Base-by-base conservation (phyloP, 2,797 vertebrate genomes). In the Tarsius wallacei region DNA sequence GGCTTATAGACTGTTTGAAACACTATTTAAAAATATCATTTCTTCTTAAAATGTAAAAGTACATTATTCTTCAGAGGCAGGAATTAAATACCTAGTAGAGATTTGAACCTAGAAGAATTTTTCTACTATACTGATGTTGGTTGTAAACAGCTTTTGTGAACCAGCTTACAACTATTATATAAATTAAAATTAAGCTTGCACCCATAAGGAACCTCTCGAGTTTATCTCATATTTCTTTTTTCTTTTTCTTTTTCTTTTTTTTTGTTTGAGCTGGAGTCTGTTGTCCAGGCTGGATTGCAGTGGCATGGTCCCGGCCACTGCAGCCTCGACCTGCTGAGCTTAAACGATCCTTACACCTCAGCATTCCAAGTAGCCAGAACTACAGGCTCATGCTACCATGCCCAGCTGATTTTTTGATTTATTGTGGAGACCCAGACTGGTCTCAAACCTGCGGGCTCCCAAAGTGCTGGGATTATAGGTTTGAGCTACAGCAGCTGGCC, bases 191-290 rank as follows among this genome's bases (percentile, higher is more conserved):
- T 94, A 77, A 86, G 64, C 63, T 73, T 93, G 13, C 4, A 33
- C 13, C 12, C 53, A 51, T 13, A 68, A 59, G 83, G 1, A 88
- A 91, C 33, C 0, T 83, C 59, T 68, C 89, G 61, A 95, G 17
- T 94, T 94, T 96, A 94, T 85, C 97, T 92, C 33, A 24, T 68
- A 88, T 22, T 93, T 57, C 57, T 55, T 33, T 42, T 6, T 42
- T 42, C 7, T 42, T 42, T 6, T 42, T 42, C 7, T 42, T 42
- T 22, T 93, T 57, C 57, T 55, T 33, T 42, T 6, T 42, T 42
- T 42, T 42, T 42, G n/a, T n/a, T 42, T 42, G 42, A 42, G 42
- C 42, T 42, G 42, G 42, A 42, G 42, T 42, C 42, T 42, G 42
- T 42, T 42, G 42, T 42, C 42, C 42, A 42, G 42, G 42, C 42